Evolutionary conservation across 2,888 invertebrate genomes (phyloP), one percentile per base, ranked within the genome.

Genomic region (Plemyria rubiginata): DNA sequence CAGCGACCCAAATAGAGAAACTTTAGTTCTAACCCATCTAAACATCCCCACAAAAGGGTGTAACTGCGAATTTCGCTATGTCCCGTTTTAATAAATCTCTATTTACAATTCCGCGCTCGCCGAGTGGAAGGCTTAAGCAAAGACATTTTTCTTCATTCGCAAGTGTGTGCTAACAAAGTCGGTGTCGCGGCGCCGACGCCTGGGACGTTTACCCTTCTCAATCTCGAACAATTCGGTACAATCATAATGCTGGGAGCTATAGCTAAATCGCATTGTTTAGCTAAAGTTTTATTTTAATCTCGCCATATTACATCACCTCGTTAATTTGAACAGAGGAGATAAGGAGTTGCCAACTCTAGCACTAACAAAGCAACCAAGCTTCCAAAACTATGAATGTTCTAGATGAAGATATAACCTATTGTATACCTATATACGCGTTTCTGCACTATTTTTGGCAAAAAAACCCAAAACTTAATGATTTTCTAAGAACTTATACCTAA

Each of bases 61-160:
- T 86, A 86, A 83, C 79, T 73, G 80, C 72, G 82, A 85, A 83
- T 83, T 83, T 82, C 80, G 80, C 84, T 76, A 76, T 85, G 85
- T 85, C 87, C 86, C 87, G 86, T 88, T 89, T 88, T 88, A 89
- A 91, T 92, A 92, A 92, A 92, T 91, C 91, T 92, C 87, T 90
- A 90, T 92, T 91, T 89, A 87, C 88, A 85, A 86, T 86, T 87
- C 87, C 77, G 78, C 81, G 83, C 85, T 80, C 85, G 84, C 81
- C 80, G 87, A 87, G 88, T 85, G 87, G 87, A 85, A 86, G 89
- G 87, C 90, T 90, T 90, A 89, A 87, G 87, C 88, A 82, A 80
- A 86, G 86, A 90, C 90, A 92, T 92, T 90, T 91, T 91, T 92
- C 91, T 91, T 91, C 90, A 92, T 92, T 90, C 89, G 79, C 84